Evolutionary conservation across 2,888 invertebrate genomes (phyloP).

Genomic region (Meganola albula): DNA sequence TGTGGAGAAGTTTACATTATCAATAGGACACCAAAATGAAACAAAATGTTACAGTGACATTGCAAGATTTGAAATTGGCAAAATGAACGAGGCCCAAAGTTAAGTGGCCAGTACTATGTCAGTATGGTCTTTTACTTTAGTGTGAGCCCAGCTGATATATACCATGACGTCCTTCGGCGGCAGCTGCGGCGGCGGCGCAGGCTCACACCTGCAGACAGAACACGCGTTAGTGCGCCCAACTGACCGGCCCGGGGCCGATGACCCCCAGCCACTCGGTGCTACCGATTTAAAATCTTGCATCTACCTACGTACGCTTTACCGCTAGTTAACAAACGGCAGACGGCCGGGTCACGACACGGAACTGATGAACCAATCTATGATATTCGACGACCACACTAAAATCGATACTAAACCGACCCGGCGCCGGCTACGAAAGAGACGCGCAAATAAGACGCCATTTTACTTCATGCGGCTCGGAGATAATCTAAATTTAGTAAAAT

Average conservation of each 20-base stretch:
- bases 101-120: slow-evolving; percentile 75
- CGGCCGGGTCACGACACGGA: slow-evolving; percentile 38
- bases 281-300: slow-evolving; percentile 75
- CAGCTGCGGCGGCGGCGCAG: slow-evolving; percentile 74
- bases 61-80: slow-evolving; percentile 77
- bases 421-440: slow-evolving; percentile 64
- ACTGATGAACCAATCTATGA: slow-evolving; percentile 36
- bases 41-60: slow-evolving; percentile 71
- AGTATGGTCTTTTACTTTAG: slow-evolving; percentile 75
- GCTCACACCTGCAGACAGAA: slow-evolving; percentile 79
- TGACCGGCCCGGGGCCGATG: slow-evolving; percentile 48
- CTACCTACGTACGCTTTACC: slow-evolving; percentile 41
- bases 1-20: slow-evolving; percentile 70
- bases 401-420: slow-evolving; percentile 51
- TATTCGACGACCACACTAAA: slow-evolving; percentile 32
- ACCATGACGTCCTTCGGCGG: slow-evolving; percentile 73
- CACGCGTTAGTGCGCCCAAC: slow-evolving; percentile 75
- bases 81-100: slow-evolving; percentile 75
- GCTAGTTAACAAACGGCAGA: slow-evolving; percentile 27
- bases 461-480: slow-evolving; percentile 68
- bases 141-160: slow-evolving; percentile 76
- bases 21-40: slow-evolving; percentile 62
- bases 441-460: slow-evolving; percentile 74
- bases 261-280: slow-evolving; percentile 42
- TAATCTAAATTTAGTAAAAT: slow-evolving; percentile 48